Evolutionary conservation across 2,888 invertebrate species (phyloP).

Genomic region (Amiota mariae): DNA sequence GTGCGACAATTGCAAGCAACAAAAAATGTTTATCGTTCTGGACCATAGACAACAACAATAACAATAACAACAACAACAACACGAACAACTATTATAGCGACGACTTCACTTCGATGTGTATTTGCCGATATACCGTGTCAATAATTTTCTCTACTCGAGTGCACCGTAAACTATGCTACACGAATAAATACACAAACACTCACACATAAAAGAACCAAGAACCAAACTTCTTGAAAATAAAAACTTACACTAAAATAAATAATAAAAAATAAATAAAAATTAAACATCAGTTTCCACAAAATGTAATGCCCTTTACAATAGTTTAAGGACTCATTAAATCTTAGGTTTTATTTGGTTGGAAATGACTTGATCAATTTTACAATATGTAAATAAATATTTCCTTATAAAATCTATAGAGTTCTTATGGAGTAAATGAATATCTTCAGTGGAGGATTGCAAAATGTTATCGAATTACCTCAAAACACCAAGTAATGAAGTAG

Average conservation of each 20-base stretch:
- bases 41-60: conserved; percentile 16
- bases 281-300: too few species aligned
- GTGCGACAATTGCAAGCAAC: conserved; percentile 25
- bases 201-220: neutral
- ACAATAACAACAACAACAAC: conserved; percentile 26
- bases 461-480: too few species aligned
- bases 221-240: conserved; percentile 8
- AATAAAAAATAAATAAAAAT: neutral
- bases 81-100: conserved; percentile 26
- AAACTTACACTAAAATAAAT: neutral
- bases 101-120: conserved; percentile 24
- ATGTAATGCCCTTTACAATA: too few species aligned
- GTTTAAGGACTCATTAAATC: too few species aligned
- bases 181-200: neutral
- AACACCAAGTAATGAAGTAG: too few species aligned
- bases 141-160: conserved; percentile 33
- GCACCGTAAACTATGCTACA: neutral
- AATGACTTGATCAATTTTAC: too few species aligned
- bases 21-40: conserved; percentile 55
- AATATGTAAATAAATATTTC: too few species aligned
- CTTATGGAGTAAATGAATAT: too few species aligned
- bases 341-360: too few species aligned
- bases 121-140: conserved; percentile 42
- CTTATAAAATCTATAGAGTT: too few species aligned
- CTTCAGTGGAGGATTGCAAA: too few species aligned